Conservation (phyloP, 23 tunicate genomes). For the Botrylloides violaceus region DNA sequence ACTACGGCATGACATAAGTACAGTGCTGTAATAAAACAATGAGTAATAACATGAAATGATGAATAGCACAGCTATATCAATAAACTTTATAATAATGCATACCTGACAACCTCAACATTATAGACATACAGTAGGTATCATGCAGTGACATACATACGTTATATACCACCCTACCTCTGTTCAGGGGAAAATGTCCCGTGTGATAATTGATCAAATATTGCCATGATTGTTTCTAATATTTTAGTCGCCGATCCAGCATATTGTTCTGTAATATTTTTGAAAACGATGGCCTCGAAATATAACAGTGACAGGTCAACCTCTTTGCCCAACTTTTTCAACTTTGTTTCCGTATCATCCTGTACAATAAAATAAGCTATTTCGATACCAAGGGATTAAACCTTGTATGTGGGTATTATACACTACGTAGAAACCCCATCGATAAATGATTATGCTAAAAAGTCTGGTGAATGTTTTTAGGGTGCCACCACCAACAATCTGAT, state of each 20-base stretch:
- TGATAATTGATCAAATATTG: constrained; percentile 57
- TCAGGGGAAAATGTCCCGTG: constrained; percentile 48
- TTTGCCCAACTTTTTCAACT: constrained; percentile 42
- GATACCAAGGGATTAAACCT: not conserved
- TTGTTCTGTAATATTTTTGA: constrained; percentile 53
- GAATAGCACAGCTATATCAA: too few species aligned
- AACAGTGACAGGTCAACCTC: constrained; percentile 50
- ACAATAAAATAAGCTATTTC: not conserved
- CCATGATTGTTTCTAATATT: constrained; percentile 59
- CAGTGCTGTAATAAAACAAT: constrained; percentile 37
- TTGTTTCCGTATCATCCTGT: constrained; percentile 38
- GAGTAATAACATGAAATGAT: not conserved
- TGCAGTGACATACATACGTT: not conserved
- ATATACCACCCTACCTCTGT: constrained; percentile 31
- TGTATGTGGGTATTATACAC: too few species aligned
- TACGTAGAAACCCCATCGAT: too few species aligned
- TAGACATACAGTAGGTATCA: too few species aligned
- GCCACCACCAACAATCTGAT: too few species aligned
- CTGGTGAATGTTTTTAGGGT: too few species aligned
- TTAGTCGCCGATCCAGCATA: constrained; percentile 74
- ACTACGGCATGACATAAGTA: constrained; percentile 82
- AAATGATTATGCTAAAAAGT: too few species aligned
- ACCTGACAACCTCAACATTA: too few species aligned
- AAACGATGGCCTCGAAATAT: constrained; percentile 72
- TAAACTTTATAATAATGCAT: too few species aligned